Percentiles rank a stretch among this genome's conserved stretches.
Evolutionary conservation across 2,113 vertebrate genomes (phyloP).

Genomic region (Rutilus rutilus): DNA sequence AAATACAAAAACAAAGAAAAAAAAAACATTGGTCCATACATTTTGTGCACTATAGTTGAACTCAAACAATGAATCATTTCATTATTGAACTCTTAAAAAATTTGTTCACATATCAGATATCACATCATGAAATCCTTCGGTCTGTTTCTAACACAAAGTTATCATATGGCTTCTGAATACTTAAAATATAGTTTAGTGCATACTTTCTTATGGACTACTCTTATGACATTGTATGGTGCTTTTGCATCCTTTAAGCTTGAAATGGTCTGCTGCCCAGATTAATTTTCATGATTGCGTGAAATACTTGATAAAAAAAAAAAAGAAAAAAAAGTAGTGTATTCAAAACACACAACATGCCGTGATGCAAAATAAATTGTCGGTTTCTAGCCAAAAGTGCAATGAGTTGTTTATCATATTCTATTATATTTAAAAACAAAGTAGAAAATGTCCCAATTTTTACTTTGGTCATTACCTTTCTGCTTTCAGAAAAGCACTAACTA

Average conservation of each 20-base stretch:
- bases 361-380: background rate
- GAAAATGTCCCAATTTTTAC: background rate
- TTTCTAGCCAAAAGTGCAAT: background rate
- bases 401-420: background rate
- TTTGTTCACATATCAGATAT: background rate
- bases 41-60: no score
- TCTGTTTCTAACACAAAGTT: background rate
- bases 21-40: no score
- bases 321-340: background rate
- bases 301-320: background rate
- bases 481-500: constrained; percentile 39
- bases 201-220: background rate
- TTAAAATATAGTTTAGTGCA: background rate
- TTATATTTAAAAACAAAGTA: background rate
- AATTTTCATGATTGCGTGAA: background rate
- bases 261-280: background rate
- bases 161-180: background rate
- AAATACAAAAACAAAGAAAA: background rate
- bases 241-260: background rate
- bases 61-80: background rate
- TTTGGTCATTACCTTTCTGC: constrained; percentile 11
- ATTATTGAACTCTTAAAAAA: background rate
- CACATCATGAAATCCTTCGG: background rate
- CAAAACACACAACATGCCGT: background rate
- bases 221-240: background rate